Evolutionary conservation across 2,113 vertebrate genomes (phyloP).

Genomic region (Eira barbara): DNA sequence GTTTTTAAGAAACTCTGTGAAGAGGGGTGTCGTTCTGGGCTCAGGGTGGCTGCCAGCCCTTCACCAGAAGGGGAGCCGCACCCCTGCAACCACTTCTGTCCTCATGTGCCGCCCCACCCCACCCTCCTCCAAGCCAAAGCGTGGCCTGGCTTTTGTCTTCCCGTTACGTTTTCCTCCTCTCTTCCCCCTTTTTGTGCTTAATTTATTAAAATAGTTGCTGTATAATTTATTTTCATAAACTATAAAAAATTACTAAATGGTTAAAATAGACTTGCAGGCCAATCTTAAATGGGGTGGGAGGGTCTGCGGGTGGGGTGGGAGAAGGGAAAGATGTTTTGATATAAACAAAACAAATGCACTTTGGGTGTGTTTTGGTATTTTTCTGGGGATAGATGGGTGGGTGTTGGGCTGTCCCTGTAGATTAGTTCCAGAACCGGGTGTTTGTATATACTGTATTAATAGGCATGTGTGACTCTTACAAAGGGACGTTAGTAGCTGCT

Average conservation of each 20-base stretch:
- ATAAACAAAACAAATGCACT: constrained; percentile 81
- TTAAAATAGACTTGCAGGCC: constrained; percentile 82
- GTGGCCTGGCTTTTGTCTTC: constrained; percentile 72
- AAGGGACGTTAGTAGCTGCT: constrained; percentile 77
- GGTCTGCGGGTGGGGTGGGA: constrained; percentile 59
- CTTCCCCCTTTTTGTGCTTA: constrained; percentile 74
- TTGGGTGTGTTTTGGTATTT: constrained; percentile 82
- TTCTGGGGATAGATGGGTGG: constrained; percentile 65
- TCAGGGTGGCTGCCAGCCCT: neutral
- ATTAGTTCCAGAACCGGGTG: constrained; percentile 67
- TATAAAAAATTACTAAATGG: constrained; percentile 81
- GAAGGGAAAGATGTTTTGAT: constrained; percentile 78
- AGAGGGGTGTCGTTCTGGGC: constrained; percentile 1
- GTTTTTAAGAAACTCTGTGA: constrained; percentile 42
- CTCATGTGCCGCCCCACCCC: neutral
- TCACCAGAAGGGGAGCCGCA: neutral
- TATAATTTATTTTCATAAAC: constrained; percentile 87
- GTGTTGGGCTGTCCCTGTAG: constrained; percentile 72
- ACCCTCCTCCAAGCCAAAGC: constrained; percentile 66
- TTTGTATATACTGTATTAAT: constrained; percentile 82
- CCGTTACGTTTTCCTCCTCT: constrained; percentile 56
- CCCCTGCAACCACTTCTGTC: constrained; percentile 11
- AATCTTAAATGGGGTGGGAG: constrained; percentile 75
- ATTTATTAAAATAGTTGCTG: constrained; percentile 85
- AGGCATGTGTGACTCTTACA: constrained; percentile 79